A percentile compares a stretch with the other conserved stretches of the same genome.
These are phyloP conservation scores for Rosalia funebris DNA, from an alignment of 2,888 invertebrate species.

Conservation along the genomic window DNA sequence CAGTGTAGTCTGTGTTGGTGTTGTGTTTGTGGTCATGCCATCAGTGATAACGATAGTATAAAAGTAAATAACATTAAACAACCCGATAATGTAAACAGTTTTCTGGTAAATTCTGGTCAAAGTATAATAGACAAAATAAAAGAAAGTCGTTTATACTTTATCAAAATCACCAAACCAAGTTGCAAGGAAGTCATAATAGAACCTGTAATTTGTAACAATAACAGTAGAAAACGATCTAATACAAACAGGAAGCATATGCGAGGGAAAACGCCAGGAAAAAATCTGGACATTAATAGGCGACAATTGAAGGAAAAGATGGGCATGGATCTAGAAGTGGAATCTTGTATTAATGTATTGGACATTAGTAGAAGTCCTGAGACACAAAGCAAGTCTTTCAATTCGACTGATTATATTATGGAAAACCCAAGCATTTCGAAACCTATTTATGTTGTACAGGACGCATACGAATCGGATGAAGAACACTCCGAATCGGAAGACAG, in stretches of 20 bases:
- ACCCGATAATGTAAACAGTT: conserved; percentile 8
- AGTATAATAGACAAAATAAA: conserved; percentile 35
- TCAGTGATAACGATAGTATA: conserved; percentile 23
- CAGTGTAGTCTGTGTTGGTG: conserved; percentile 11
- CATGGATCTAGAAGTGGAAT: conserved; percentile 34
- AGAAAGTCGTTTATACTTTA: conserved; percentile 33
- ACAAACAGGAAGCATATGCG: conserved; percentile 12
- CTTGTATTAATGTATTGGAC: conserved; percentile 22
- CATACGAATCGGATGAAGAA: conserved; percentile 12
- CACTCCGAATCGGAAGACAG: too few species aligned
- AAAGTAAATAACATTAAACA: conserved; percentile 3
- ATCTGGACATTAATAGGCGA: conserved; percentile 31
- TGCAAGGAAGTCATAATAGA: background rate
- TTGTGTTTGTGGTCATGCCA: conserved; percentile 2
- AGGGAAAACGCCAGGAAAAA: conserved; percentile 29
- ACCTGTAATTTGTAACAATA: conserved; percentile 14
- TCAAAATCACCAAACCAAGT: conserved; percentile 11
- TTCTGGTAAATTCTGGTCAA: conserved; percentile 40
- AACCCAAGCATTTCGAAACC: background rate
- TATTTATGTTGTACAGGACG: conserved; percentile 1
- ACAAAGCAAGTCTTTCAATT: conserved; percentile 7
- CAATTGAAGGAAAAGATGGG: conserved; percentile 37
- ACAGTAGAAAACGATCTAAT: conserved; percentile 19
- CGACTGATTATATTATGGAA: conserved; percentile 33
- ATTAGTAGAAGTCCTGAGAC: conserved; percentile 19